These are phyloP conservation scores for Nannoperca obscura DNA, from an alignment of 2,797 vertebrate genomes.

Conservation along the genomic window DNA sequence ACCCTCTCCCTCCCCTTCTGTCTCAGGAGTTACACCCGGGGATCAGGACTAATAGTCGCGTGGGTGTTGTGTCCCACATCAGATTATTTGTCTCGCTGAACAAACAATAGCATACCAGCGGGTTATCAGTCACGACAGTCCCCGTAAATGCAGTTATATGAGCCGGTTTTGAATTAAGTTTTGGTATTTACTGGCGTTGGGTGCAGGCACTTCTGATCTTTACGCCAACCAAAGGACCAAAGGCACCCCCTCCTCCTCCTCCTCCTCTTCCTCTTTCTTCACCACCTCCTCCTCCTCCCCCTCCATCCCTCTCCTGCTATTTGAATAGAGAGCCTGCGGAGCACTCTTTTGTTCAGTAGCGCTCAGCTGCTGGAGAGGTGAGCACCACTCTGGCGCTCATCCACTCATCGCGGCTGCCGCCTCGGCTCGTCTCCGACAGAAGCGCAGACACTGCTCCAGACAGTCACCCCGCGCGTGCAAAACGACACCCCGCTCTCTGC, in stretches of 20 bases:
- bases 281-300: constrained; percentile 1
- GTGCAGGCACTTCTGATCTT: constrained; percentile 44
- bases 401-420: constrained; percentile 55
- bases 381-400: constrained; percentile 73
- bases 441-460: constrained; percentile 27
- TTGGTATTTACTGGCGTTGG: constrained; percentile 6
- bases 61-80: constrained; percentile 37
- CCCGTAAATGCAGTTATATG: not conserved
- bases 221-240: constrained; percentile 29
- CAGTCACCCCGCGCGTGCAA: not conserved
- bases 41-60: constrained; percentile 39
- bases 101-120: constrained; percentile 27
- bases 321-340: constrained; percentile 78
- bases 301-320: constrained; percentile 50
- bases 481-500: not conserved
- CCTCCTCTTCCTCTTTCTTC: not conserved
- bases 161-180: not conserved
- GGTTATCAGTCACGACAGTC: not conserved
- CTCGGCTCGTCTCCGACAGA: constrained; percentile 42
- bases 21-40: constrained; percentile 25
- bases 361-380: constrained; percentile 83
- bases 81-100: constrained; percentile 42
- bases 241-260: not conserved
- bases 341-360: constrained; percentile 87
- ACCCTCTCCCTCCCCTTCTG: constrained; percentile 10